Evolutionary conservation across 2,888 invertebrate species (phyloP).

Genomic region (Nesidiocoris tenuis): DNA sequence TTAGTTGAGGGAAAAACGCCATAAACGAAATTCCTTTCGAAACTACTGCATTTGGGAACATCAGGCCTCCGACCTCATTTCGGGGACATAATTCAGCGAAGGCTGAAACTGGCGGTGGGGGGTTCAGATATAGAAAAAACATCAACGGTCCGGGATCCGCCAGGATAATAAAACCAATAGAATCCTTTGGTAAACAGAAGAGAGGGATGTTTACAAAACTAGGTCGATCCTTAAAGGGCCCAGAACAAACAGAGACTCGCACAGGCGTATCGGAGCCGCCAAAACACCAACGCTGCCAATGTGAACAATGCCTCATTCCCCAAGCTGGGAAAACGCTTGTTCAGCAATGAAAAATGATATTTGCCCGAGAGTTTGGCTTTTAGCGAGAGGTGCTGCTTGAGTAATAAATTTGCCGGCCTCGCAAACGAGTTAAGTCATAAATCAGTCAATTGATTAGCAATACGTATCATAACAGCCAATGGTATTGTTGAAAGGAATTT

Average conservation of each 20-base stretch:
- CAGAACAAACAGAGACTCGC: neutral
- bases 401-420: no score
- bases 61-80: neutral
- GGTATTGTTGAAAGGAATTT: no score
- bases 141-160: neutral
- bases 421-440: no score
- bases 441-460: no score
- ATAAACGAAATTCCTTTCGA: no score
- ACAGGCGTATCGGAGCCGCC: neutral
- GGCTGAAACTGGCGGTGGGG: neutral
- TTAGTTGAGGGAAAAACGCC: no score
- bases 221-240: neutral
- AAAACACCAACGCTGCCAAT: neutral
- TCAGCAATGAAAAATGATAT: neutral
- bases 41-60: neutral
- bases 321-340: neutral
- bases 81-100: neutral
- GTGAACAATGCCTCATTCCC: neutral
- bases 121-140: neutral
- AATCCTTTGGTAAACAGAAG: neutral
- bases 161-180: neutral
- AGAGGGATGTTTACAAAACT: neutral
- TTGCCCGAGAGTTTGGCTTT: no score
- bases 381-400: no score
- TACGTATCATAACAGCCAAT: no score